Percentiles rank a stretch among this genome's conserved stretches.
Evolutionary conservation across 2,113 vertebrate genomes (phyloP).

Genomic region (Nothoprocta perdicaria): DNA sequence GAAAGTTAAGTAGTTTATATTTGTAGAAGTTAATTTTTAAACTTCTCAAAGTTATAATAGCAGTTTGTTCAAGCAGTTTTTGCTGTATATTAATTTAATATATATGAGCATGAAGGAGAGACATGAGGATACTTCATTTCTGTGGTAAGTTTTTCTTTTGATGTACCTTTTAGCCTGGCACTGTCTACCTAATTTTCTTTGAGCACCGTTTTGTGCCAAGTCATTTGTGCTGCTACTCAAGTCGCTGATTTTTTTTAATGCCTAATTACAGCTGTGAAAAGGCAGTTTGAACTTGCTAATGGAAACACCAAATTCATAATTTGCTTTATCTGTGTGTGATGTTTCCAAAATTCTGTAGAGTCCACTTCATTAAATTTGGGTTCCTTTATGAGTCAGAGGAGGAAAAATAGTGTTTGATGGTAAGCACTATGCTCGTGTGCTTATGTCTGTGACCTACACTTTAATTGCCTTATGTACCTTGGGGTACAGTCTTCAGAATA

Average conservation of each 20-base stretch:
- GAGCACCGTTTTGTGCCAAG: neutral
- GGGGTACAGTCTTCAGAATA: neutral
- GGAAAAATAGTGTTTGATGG: neutral
- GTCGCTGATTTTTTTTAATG: neutral
- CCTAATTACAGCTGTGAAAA: neutral
- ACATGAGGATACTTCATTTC: neutral
- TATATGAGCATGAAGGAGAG: neutral
- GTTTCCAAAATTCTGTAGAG: neutral
- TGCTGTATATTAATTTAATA: neutral
- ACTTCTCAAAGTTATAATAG: neutral
- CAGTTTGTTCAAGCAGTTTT: neutral
- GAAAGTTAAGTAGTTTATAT: neutral
- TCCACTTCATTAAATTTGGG: neutral
- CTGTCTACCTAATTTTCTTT: neutral
- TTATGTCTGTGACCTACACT: neutral
- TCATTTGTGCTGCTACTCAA: neutral
- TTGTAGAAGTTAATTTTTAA: neutral
- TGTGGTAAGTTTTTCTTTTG: neutral
- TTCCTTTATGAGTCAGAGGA: neutral
- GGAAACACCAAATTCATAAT: neutral
- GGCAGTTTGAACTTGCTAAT: neutral
- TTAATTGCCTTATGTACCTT: neutral
- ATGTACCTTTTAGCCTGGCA: neutral
- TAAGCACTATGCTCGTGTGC: accelerated
- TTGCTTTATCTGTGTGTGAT: neutral